A percentile compares a stretch with the other conserved stretches of the same genome.
Evolutionary conservation across 2,797 vertebrate genomes (phyloP).

Genomic region (Neomorphus geoffroyi): DNA sequence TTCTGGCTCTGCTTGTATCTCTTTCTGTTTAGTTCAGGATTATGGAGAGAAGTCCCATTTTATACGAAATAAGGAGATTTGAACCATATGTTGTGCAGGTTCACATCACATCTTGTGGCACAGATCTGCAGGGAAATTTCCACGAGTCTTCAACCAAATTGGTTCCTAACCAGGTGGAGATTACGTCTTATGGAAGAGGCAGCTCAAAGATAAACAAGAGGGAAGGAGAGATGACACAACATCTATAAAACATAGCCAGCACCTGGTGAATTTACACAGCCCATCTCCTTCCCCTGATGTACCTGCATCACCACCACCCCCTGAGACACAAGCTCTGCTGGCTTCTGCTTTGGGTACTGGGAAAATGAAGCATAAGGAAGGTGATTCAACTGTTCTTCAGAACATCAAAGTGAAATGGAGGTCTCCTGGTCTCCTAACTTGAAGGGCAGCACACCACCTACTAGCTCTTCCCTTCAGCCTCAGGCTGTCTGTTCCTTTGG

Average conservation of each 20-base stretch:
- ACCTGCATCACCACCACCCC: background rate
- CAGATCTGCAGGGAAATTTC: slow-evolving; percentile 48
- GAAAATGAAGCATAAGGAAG: background rate
- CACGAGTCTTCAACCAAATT: background rate
- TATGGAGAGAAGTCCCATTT: slow-evolving; percentile 28
- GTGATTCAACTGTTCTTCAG: background rate
- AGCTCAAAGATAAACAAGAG: background rate
- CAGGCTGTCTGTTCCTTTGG: background rate
- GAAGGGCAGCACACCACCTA: background rate
- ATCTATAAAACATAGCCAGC: background rate
- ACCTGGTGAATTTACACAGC: background rate
- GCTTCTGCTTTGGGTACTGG: background rate
- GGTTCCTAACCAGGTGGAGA: background rate
- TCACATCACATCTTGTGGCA: slow-evolving; percentile 44
- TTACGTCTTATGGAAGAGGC: background rate
- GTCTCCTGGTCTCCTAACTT: background rate
- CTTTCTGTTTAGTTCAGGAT: slow-evolving; percentile 48
- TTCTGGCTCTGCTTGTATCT: slow-evolving; percentile 46
- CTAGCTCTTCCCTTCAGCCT: background rate
- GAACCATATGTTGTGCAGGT: slow-evolving; percentile 45
- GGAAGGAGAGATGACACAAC: background rate
- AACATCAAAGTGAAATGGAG: background rate
- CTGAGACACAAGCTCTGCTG: background rate
- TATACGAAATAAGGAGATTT: slow-evolving; percentile 28
- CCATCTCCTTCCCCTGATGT: background rate